Conservation (phyloP, 2,797 vertebrate species). For the Acridotheres tristis region DNA sequence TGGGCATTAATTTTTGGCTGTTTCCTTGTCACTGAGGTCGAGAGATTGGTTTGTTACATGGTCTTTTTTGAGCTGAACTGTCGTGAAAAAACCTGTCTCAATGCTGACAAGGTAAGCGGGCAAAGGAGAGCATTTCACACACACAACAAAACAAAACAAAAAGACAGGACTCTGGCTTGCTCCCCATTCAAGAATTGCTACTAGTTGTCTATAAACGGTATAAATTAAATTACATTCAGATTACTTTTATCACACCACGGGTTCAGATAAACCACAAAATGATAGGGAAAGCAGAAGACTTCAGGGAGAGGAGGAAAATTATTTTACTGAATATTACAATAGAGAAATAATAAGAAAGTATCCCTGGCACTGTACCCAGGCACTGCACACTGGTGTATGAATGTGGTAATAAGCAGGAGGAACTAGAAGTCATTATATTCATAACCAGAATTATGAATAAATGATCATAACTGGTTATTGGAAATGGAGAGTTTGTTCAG, state of each 20-base stretch:
- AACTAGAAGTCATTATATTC: not conserved
- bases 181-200: not conserved
- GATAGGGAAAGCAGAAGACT: not conserved
- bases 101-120: not conserved
- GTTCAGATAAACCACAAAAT: not conserved
- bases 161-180: not conserved
- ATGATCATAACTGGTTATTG: not conserved
- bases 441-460: not conserved
- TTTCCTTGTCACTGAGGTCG: rapidly evolving
- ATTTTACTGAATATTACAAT: not conserved
- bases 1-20: rapidly evolving
- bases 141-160: no score
- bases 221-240: not conserved
- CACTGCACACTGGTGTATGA: not conserved
- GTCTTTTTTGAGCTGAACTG: not conserved
- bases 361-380: not conserved
- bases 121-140: not conserved
- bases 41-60: not conserved
- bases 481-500: not conserved
- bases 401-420: not conserved
- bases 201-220: not conserved
- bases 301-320: rapidly evolving
- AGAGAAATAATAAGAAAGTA: not conserved
- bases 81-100: not conserved
- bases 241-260: not conserved